Base-by-base conservation (phyloP, 2,888 invertebrate species). In the Danaus chrysippus region DNA sequence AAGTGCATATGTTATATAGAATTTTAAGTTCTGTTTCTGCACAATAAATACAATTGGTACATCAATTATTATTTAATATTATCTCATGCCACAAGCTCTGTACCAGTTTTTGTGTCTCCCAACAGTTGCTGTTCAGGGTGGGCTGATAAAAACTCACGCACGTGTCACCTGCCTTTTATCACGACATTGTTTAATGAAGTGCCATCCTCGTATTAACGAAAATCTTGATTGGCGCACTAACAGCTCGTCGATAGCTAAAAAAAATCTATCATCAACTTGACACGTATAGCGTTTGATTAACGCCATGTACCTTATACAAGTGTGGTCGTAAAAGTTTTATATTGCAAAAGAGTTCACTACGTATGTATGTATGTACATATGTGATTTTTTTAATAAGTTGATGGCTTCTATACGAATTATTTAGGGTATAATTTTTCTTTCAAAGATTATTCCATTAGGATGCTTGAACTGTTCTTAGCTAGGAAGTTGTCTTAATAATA, bases 151-250 rank as follows among this genome's bases (percentile, higher is more conserved):
- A 67, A 68, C 68, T 70, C 69, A 69, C 78, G 84, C 87, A 86
- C 87, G 87, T 86, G 87, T 79, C 86, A 84, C 82, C 84, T 86
- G 87, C 83, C 78, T 75, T 75, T 76, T 76, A 74, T 74, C 79
- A 71, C 76, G 68, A 71, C 79, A 80, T 82, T 82, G 81, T 84
- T 67, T 70, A 59, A 66, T 70, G 65, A 63, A 76, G 76, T 68
- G 70, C 73, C 75, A 70, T 72, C 71, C 77, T 71, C 73, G 66
- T 74, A 70, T 68, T 73, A 62, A 59, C 60, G 53, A 71, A 75
- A 73, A 73, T 61, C 72, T 76, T 74, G 63, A 67, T 67, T 65
- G 52, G 59, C 53, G 43, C 49, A 55, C 17, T 17, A 17, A 8
- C 49, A 49, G 6, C 15, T 49, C n/a, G 49, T 49, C 49, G 17